A percentile compares a stretch with the other conserved stretches of the same genome.
Evolutionary conservation across 2,888 invertebrate genomes (phyloP).

Genomic region (Agrotis puta): DNA sequence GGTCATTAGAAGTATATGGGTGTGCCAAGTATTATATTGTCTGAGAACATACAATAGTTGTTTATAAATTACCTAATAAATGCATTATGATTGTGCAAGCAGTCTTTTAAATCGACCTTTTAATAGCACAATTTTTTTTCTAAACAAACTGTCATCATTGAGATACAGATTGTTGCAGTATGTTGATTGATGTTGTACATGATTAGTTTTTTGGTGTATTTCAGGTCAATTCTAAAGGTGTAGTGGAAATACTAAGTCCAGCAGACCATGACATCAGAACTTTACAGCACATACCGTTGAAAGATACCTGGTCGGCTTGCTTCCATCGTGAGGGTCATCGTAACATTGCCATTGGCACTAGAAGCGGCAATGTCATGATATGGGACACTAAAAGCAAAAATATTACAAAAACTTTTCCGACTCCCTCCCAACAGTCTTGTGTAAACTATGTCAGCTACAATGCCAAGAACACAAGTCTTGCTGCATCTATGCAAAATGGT

Average conservation of each 20-base stretch:
- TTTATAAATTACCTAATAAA: not conserved
- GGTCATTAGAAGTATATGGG: slow-evolving; percentile 39
- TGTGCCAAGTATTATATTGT: slow-evolving; percentile 64
- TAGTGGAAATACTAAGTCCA: slow-evolving; percentile 85
- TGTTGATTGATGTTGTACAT: no score
- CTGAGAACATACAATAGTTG: slow-evolving; percentile 39
- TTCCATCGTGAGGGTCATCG: slow-evolving; percentile 88
- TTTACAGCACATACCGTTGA: slow-evolving; percentile 86
- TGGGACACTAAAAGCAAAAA: slow-evolving; percentile 89
- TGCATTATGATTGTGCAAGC: not conserved
- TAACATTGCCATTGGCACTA: slow-evolving; percentile 86
- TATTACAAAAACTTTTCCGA: slow-evolving; percentile 86
- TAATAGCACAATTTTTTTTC: not conserved
- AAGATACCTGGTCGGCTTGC: slow-evolving; percentile 87
- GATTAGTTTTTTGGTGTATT: slow-evolving; percentile 55
- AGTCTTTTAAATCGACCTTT: slow-evolving; percentile 1
- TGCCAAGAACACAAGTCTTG: slow-evolving; percentile 87
- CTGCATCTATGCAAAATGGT: slow-evolving; percentile 87
- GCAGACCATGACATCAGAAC: slow-evolving; percentile 85
- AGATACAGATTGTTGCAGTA: no score
- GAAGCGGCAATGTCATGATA: slow-evolving; percentile 86
- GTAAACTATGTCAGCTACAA: slow-evolving; percentile 87
- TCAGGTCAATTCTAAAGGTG: slow-evolving; percentile 87
- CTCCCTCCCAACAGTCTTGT: slow-evolving; percentile 80
- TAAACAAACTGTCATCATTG: not conserved